Percentiles rank a stretch among this genome's conserved stretches.
Conservation (phyloP, 2,888 invertebrate genomes). For the Pandemis corylana region DNA sequence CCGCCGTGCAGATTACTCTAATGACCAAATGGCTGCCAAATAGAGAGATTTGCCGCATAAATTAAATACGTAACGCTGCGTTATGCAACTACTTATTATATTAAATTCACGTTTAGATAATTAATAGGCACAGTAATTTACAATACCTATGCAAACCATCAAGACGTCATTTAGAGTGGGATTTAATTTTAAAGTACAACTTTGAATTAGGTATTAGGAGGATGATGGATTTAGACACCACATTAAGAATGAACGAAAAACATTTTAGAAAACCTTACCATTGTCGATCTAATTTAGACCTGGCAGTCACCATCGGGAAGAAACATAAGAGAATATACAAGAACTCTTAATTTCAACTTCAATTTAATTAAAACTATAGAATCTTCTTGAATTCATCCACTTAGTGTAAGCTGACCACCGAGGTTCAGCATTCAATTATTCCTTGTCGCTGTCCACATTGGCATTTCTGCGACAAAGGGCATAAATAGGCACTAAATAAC, state of each 20-base stretch:
- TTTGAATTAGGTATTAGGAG: no score
- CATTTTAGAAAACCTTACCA: no score
- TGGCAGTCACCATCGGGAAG: no score
- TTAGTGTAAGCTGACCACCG: not conserved
- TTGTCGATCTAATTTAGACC: no score
- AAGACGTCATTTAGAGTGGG: not conserved
- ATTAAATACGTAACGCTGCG: not conserved
- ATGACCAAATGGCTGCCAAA: slow-evolving; percentile 26
- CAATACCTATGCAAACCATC: not conserved
- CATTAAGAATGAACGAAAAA: no score
- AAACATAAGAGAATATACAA: no score
- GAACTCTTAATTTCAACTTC: no score
- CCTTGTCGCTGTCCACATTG: not conserved
- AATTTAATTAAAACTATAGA: not conserved
- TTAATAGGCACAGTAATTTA: not conserved
- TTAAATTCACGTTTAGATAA: not conserved
- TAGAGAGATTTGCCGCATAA: slow-evolving; percentile 7
- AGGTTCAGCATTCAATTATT: slow-evolving; percentile 10
- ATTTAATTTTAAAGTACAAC: no score
- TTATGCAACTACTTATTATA: not conserved
- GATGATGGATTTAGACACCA: no score
- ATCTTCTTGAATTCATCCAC: not conserved
- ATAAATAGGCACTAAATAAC: not conserved
- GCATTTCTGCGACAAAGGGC: not conserved
- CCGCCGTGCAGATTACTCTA: slow-evolving; percentile 17